Conservation (phyloP, 2,888 invertebrate genomes). For the Uropetala carovei region DNA sequence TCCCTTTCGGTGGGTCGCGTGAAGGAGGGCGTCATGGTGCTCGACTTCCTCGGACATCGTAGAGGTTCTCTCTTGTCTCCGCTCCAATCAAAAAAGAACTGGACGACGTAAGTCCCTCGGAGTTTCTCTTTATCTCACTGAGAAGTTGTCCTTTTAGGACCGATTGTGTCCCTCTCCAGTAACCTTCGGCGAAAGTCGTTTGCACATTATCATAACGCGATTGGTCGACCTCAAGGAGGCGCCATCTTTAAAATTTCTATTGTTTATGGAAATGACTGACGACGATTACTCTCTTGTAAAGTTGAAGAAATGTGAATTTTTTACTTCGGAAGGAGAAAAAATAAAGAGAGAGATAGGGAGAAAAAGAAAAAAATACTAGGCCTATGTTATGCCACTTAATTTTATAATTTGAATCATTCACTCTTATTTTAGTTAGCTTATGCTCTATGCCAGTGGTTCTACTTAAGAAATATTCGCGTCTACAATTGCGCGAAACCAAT, state of each 20-base stretch:
- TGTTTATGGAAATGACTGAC: too few species aligned
- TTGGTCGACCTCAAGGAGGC: background rate
- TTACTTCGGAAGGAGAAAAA: too few species aligned
- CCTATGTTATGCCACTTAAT: too few species aligned
- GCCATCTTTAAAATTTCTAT: background rate
- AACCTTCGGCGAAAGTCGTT: background rate
- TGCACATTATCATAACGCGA: background rate
- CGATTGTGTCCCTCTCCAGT: background rate
- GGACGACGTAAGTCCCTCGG: background rate
- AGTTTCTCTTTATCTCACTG: background rate
- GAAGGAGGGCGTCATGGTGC: background rate
- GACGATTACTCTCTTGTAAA: too few species aligned
- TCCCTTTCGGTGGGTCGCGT: conserved; percentile 7
- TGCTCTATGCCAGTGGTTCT: too few species aligned
- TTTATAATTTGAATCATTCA: too few species aligned
- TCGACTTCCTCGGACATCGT: background rate
- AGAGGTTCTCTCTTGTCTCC: background rate
- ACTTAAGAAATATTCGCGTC: too few species aligned
- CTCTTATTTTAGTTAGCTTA: too few species aligned
- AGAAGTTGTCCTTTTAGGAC: background rate
- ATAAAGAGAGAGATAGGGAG: too few species aligned
- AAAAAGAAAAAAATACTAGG: too few species aligned
- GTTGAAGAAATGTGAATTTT: too few species aligned
- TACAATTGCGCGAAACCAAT: too few species aligned
- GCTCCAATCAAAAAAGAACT: background rate